Conservation (phyloP, 1,140 invertebrate genomes). For the Brachionus rubens region DNA sequence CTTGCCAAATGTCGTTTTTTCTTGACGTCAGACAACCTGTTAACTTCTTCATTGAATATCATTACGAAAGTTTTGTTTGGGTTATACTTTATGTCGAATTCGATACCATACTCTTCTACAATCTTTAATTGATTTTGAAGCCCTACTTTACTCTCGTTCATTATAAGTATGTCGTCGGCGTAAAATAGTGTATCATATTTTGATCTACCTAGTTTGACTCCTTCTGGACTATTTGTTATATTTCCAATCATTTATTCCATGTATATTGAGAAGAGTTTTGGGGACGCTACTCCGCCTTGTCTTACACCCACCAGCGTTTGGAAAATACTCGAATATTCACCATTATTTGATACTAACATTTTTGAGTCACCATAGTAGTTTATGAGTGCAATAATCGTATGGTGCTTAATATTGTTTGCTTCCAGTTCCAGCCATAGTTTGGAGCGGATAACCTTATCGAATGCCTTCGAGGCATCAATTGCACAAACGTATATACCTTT, state of each 20-base stretch:
- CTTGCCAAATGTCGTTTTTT: no score
- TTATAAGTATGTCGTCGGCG: no score
- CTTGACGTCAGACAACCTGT: not conserved
- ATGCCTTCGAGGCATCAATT: not conserved
- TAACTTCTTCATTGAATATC: conserved; percentile 5
- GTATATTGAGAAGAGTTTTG: conserved; percentile 7
- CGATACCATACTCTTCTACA: no score
- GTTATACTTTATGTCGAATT: not conserved
- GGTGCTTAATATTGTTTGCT: not conserved
- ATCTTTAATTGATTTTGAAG: no score
- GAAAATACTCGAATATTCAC: not conserved
- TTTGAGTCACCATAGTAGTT: not conserved
- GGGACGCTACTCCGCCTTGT: not conserved
- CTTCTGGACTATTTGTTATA: not conserved
- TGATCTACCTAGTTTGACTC: not conserved
- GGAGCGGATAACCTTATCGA: no score
- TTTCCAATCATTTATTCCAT: not conserved
- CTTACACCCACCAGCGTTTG: not conserved
- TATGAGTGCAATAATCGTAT: not conserved
- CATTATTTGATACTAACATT: not conserved
- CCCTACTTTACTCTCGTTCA: no score
- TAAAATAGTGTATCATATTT: no score
- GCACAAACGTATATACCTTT: not conserved
- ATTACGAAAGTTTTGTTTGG: not conserved
- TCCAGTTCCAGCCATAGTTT: no score